Base-by-base conservation (phyloP, 1,140 invertebrate species). In the Agraylea sexmaculata region DNA sequence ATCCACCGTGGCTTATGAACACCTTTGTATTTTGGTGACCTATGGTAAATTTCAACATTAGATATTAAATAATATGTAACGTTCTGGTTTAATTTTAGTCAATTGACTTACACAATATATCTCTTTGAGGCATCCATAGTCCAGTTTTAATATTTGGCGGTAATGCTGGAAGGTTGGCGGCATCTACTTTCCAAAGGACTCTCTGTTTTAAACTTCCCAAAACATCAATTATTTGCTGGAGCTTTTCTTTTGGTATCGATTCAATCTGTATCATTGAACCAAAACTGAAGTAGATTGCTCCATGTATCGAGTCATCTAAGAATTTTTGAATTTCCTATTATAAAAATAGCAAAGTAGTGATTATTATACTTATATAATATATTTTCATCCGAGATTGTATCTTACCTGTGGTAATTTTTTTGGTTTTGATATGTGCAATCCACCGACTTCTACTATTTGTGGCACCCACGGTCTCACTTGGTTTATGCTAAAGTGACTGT, bases 251-350 rank as follows among this genome's bases (percentile, higher is more conserved):
- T 0, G 69, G 67, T 16, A 77, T 56, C 2, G 69, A 63, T 36
- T 64, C 59, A 20, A 70, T 69, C 37, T 71, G 63, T 0, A 75
- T 61, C 58, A 74, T 75, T 1, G 77, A 74, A 0, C 80, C 80
- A 46, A 82, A 66, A 25, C 73, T 77, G 56, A 81, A 81, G 46
- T 77, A 77, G 22, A 83, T 72, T 1, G 77, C 71, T 1, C 78
- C 78, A 27, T 75, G 53, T 10, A 57, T 50, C 0, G 75, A 67
- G 20, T 64, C 59, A 39, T 75, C 70, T 11, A 82, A 49, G 46
- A 78, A 72, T 18, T 60, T 52, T 50, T 75, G 62, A 37, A 77
- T 51, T 39, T 75, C 68, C 64, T 70, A 40, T 18, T 40, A 32
- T 33, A 40, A 40, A 3, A 32, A 40, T 12, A 2, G 11, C 23